Conservation (phyloP, 2,797 vertebrate species). For the Gambelia wislizenii region DNA sequence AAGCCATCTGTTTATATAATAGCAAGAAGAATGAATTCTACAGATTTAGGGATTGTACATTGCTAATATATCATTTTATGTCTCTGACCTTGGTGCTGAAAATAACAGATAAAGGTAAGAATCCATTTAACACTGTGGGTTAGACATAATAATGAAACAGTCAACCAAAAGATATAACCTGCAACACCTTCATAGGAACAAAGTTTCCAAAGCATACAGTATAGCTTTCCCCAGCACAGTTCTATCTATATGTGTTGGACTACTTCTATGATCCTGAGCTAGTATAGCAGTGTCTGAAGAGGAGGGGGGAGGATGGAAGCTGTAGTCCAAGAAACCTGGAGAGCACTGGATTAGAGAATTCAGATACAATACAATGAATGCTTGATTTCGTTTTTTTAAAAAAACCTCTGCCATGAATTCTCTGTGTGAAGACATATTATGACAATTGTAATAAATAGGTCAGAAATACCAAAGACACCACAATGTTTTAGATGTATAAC, state of each 20-base stretch:
- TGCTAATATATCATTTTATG: not conserved
- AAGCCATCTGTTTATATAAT: conserved; percentile 13
- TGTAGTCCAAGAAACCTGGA: not conserved
- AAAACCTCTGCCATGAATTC: not conserved
- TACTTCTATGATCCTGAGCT: not conserved
- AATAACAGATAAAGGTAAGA: not conserved
- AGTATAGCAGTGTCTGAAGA: not conserved
- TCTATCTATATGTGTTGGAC: not conserved
- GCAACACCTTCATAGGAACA: accelerated
- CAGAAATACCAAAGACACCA: not conserved
- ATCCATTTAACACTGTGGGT: not conserved
- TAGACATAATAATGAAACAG: not conserved
- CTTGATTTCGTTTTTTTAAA: not conserved
- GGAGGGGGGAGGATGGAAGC: not conserved
- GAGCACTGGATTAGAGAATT: not conserved
- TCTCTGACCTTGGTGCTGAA: conserved; percentile 14
- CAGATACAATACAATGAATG: not conserved
- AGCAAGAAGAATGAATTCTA: not conserved
- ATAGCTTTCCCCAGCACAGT: not conserved
- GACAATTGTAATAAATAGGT: not conserved
- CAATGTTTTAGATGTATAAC: conserved; percentile 3
- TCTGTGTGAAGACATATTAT: not conserved
- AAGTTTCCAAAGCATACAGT: not conserved
- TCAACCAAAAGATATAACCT: not conserved
- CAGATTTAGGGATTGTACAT: not conserved